Base-by-base conservation (phyloP, 2,797 vertebrate genomes). In the Labroides dimidiatus region DNA sequence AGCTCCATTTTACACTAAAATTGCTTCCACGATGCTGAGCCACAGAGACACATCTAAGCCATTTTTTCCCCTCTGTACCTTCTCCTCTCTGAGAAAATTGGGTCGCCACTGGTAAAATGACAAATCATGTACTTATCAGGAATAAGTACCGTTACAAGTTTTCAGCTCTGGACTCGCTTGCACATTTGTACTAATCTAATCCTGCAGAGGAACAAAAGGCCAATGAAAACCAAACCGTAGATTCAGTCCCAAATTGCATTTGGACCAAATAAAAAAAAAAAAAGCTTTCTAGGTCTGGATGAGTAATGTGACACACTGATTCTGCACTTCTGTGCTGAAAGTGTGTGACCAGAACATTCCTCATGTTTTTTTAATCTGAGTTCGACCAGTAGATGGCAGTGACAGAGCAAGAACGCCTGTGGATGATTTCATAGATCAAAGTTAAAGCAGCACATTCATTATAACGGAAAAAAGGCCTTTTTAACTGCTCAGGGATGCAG, bases 371-470 rank as follows among this genome's bases (percentile, higher is more conserved):
- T 41, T 6, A n/a, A 49, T 63, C 16, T 64, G 54, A 69, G 36
- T 70, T 71, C 30, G 52, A 63, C 92, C 92, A 93, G 92, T 81
- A 92, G 92, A 85, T 89, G 92, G 91, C 90, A 91, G 83, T 85
- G 84, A 84, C 44, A 84, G 83, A 76, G 81, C 75, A 87, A 91
- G 24, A 86, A 89, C 80, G 64, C 41, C n/a, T 42, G 23, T 3
- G 21, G 6, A 50, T 71, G 45, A 62, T 41, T 64, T 84, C 19
- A 20, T 24, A 54, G 23, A 68, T 65, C 21, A 21, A 70, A 36
- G 43, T 20, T 19, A 33, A 56, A 30, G 10, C 16, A 23, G 19
- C 21, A 2, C 27, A 74, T n/a, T 61, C 39, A 37, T 47, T 24
- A 55, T 20, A 37, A 12, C 20, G 27, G 73, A 13, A 59, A 62